Evolutionary conservation across 92 coral and sea anemone species (phyloP), one percentile per base, ranked within the genome.

Genomic region (Montipora capitata): DNA sequence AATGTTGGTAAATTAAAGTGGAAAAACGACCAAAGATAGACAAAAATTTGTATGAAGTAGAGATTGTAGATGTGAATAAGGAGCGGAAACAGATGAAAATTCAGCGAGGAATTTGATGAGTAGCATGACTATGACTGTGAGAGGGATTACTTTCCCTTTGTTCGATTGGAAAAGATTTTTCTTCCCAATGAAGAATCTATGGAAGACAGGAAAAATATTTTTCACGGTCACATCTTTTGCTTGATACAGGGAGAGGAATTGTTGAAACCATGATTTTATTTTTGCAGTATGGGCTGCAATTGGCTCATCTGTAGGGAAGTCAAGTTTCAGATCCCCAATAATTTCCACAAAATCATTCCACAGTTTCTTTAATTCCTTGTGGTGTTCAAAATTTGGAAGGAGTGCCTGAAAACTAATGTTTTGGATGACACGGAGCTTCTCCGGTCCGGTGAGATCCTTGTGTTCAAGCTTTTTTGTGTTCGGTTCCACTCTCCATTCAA

Each of bases 371-470:
- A 86, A 3, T 20, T 78, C 45, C 18, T 93, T 48, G 17, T 17
- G 27, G 18, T 85, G 41, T 0, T 77, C 1, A 42, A 4, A 78
- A 63, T 75, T 59, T 14, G 93, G 92, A 14, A 94, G 81, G 13
- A 94, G 92, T 4, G 68, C 10, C 3, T 64, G 68, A 45, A 91
- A 72, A 38, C 81, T 52, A 35, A 84, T 91, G n/a, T 78, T 84
- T 94, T 75, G 79, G n/a, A 75, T 35, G 10, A 76, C 48, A 10
- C 0, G 0, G 12, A 56, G 35, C 10, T 76, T 75, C 74, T 94
- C 95, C 40, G 95, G 94, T 0, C 96, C 96, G 39, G 93, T 94
- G 9, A 85, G 79, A 45, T 85, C 90, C 71, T 90, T 80, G 38
- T 88, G 88, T 17, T 92, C 93, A 63, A 85, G 27, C 42, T 86